Percentiles rank a stretch among this genome's conserved stretches.
phyloP scores from a whole-genome alignment of 2,797 vertebrate genomes.

The Pseudotriccus pelzelni region DNA sequence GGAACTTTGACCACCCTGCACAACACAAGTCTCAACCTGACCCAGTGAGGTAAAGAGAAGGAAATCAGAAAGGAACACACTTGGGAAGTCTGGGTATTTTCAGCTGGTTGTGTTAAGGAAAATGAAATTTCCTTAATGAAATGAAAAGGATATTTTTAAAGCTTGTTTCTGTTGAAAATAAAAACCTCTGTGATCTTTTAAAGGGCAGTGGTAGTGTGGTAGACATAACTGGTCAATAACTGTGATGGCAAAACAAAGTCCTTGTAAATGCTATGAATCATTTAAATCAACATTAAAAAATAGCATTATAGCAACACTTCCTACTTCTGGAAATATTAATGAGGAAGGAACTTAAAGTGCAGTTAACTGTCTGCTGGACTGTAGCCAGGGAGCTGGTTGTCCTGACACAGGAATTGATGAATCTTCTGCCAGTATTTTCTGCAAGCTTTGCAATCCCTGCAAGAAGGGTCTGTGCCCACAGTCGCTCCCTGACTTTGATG shows the following conservation, averaged over 20 bases:
- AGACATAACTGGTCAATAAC: background rate
- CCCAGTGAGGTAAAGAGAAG: background rate
- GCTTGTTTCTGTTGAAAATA: constrained; percentile 21
- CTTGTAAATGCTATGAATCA: background rate
- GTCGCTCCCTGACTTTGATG: background rate
- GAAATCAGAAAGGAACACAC: background rate
- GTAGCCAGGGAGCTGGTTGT: background rate
- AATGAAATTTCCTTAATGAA: too few relatives aligned
- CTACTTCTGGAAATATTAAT: constrained; percentile 27
- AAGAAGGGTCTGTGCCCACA: background rate
- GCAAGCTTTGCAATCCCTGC: background rate
- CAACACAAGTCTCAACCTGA: background rate
- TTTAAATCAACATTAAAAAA: constrained; percentile 25
- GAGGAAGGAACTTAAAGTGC: background rate
- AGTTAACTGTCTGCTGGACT: background rate
- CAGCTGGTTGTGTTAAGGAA: background rate
- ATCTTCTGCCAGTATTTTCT: background rate
- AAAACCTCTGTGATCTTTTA: background rate
- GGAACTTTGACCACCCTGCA: background rate
- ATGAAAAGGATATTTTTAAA: constrained; percentile 12
- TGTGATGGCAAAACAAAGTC: background rate
- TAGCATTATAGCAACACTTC: background rate
- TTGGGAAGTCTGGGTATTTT: background rate
- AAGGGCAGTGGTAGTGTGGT: background rate
- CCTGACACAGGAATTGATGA: background rate